Conservation (phyloP, 2,113 vertebrate species). For the Anas platyrhynchos region DNA sequence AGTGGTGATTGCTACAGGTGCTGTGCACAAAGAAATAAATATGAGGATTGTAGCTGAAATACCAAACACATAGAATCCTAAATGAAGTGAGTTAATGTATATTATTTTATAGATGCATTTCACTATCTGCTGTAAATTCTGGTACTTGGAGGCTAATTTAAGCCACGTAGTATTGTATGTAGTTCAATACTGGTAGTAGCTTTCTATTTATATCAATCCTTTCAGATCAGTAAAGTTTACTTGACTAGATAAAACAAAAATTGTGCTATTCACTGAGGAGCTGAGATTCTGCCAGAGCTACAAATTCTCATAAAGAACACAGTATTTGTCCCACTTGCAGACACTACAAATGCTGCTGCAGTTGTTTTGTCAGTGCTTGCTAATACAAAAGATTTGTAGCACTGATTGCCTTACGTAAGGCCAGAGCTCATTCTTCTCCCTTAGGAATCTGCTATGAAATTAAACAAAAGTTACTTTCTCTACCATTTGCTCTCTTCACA, state of each 20-base stretch:
- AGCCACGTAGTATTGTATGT: not conserved
- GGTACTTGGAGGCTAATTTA: not conserved
- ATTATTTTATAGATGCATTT: not conserved
- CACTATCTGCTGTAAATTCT: slow-evolving; percentile 4
- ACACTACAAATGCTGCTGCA: not conserved
- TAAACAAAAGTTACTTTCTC: not conserved
- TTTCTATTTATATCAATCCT: not conserved
- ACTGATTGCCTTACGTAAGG: not conserved
- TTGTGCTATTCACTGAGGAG: not conserved
- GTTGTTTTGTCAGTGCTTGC: not conserved
- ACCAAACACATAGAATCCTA: not conserved
- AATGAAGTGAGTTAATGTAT: not conserved
- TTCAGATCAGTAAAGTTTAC: slow-evolving; percentile 17
- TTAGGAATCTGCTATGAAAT: not conserved
- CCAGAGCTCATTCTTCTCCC: not conserved
- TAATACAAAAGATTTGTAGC: not conserved
- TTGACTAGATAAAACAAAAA: slow-evolving; percentile 4
- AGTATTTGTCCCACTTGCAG: slow-evolving; percentile 7
- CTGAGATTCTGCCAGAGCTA: slow-evolving; percentile 8
- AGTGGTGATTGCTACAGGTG: not conserved
- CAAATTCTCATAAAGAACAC: slow-evolving; percentile 15
- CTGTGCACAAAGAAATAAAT: not conserved
- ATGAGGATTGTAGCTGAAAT: not conserved
- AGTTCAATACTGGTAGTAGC: not conserved
- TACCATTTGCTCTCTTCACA: not conserved